Percentiles rank a stretch among this genome's conserved stretches.
Conservation (phyloP, 2,797 vertebrate species). For the Philypnodon macrostomus region DNA sequence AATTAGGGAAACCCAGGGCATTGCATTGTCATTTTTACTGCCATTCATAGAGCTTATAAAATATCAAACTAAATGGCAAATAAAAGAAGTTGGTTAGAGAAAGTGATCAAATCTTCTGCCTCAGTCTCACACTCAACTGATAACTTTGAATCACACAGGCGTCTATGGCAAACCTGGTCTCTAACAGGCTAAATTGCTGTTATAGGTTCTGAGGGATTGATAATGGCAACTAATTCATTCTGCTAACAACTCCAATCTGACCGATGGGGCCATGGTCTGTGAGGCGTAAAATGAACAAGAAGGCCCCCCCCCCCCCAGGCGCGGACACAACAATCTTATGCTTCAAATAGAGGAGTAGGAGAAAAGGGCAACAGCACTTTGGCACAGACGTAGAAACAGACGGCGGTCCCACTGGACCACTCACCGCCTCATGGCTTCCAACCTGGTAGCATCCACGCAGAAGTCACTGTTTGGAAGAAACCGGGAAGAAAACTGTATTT, state of each 20-base stretch:
- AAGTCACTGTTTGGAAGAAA: constrained; percentile 45
- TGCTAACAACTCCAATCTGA: constrained; percentile 21
- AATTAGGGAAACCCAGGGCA: no score
- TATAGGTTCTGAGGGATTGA: constrained; percentile 3
- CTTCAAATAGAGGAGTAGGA: constrained; percentile 57
- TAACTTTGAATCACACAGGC: no score
- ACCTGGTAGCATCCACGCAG: constrained; percentile 44
- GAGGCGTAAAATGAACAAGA: constrained; percentile 57
- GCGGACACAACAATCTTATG: constrained; percentile 53
- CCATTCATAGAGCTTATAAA: no score
- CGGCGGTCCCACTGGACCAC: constrained; percentile 36
- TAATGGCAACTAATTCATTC: constrained; percentile 8
- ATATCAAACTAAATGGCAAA: no score
- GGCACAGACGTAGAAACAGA: constrained; percentile 33
- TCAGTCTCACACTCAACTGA: no score
- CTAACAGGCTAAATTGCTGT: neutral
- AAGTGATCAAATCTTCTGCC: no score
- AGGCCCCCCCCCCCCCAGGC: constrained; percentile 46
- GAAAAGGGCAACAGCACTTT: constrained; percentile 60
- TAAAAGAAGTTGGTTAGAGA: no score
- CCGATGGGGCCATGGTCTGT: constrained; percentile 37
- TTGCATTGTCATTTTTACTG: no score
- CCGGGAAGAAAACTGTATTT: constrained; percentile 26
- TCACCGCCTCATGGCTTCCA: constrained; percentile 42
- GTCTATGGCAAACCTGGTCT: no score